These are phyloP conservation scores for Pelosia muscerda DNA, from an alignment of 2,888 invertebrate species.

Conservation along the genomic window DNA sequence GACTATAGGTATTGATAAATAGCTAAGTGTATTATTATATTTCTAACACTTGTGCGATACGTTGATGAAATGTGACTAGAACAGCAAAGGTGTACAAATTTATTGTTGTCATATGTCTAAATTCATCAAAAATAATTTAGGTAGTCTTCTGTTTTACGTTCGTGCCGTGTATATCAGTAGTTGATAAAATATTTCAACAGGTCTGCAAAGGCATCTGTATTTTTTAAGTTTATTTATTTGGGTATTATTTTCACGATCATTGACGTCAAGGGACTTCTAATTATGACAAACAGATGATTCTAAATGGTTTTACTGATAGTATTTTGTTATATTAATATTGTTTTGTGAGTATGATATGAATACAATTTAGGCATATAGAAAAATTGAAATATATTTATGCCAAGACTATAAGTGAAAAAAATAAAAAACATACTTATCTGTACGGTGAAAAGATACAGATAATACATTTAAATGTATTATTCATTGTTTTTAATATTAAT, in stretches of 20 bases:
- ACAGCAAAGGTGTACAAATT: not conserved
- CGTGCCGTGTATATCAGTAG: not conserved
- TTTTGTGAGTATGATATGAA: not conserved
- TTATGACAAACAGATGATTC: slow-evolving; percentile 5
- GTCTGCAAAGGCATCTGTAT: not conserved
- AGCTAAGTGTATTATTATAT: too few relatives aligned
- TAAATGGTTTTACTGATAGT: not conserved
- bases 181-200: not conserved
- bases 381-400: not conserved
- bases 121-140: not conserved
- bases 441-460: too few relatives aligned
- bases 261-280: not conserved
- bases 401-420: not conserved
- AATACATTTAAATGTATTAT: too few relatives aligned
- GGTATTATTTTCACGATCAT: not conserved
- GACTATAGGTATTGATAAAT: too few relatives aligned
- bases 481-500: too few relatives aligned
- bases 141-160: not conserved
- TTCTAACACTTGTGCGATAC: too few relatives aligned
- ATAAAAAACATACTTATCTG: not conserved
- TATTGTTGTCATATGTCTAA: not conserved
- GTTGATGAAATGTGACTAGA: not conserved
- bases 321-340: not conserved
- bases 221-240: not conserved
- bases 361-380: not conserved